Evolutionary conservation across 2,888 invertebrate species (phyloP).

Genomic region (Hermaeophaga mercurialis): DNA sequence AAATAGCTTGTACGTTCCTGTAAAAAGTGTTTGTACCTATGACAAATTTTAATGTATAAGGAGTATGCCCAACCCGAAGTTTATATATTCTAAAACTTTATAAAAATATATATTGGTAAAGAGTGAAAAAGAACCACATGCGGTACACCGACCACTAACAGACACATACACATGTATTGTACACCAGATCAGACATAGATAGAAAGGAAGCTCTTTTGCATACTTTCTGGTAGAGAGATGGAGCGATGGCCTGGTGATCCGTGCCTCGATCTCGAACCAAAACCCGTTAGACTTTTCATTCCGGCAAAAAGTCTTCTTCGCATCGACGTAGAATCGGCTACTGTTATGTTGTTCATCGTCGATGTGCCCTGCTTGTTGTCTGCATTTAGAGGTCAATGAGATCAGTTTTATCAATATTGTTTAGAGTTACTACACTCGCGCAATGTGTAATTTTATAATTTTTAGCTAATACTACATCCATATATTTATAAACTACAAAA

Average conservation of each 20-base stretch:
- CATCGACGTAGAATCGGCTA: conserved; percentile 65
- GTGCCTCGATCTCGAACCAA: conserved; percentile 71
- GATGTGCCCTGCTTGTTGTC: conserved; percentile 28
- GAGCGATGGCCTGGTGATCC: conserved; percentile 79
- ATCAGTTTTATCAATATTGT: too few species aligned
- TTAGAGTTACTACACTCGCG: too few species aligned
- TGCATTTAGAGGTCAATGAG: conserved; percentile 27
- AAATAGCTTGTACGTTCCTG: too few species aligned
- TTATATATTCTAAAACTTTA: too few species aligned
- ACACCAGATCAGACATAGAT: conserved; percentile 23
- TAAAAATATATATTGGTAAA: too few species aligned
- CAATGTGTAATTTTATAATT: too few species aligned
- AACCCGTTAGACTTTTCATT: conserved; percentile 78
- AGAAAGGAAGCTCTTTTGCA: conserved; percentile 49
- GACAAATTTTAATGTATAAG: too few species aligned
- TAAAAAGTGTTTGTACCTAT: too few species aligned
- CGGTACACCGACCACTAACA: conserved; percentile 1
- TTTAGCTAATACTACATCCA: too few species aligned
- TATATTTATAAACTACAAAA: too few species aligned
- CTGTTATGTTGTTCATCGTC: conserved; percentile 20
- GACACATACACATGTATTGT: conserved; percentile 27
- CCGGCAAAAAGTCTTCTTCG: conserved; percentile 80
- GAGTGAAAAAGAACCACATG: background rate
- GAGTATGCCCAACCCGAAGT: too few species aligned
- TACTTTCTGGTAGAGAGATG: conserved; percentile 88